phyloP scores from a whole-genome alignment of 2,888 invertebrate species.

The Drosophila planitibia region DNA sequence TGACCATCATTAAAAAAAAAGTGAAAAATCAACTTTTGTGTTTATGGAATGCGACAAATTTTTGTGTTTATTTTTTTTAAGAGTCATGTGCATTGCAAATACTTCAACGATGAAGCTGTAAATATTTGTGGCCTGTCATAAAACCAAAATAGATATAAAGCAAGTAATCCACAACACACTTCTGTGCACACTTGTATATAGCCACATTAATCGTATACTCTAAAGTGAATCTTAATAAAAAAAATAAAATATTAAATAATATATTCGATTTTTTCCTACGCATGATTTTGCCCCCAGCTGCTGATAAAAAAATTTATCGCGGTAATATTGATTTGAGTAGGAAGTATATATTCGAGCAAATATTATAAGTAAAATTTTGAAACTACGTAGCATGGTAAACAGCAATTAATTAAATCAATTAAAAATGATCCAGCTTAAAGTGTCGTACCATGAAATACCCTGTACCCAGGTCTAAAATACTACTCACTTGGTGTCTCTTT shows the following conservation, averaged over 20 bases:
- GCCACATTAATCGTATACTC: background rate
- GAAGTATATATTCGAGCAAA: background rate
- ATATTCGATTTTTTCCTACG: background rate
- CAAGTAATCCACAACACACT: background rate
- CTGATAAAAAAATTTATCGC: background rate
- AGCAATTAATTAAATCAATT: background rate
- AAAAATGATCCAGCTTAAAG: background rate
- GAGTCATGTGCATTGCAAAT: conserved; percentile 39
- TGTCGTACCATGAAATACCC: background rate
- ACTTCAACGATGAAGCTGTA: conserved; percentile 58
- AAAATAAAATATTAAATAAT: background rate
- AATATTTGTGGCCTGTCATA: conserved; percentile 46
- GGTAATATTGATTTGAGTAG: background rate
- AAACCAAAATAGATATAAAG: conserved; percentile 23
- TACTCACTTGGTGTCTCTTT: background rate
- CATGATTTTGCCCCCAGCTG: background rate
- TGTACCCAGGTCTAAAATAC: background rate
- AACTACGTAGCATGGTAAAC: background rate
- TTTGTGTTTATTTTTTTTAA: conserved; percentile 21
- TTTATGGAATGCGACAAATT: conserved; percentile 69
- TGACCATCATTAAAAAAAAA: conserved; percentile 22
- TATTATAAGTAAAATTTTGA: background rate
- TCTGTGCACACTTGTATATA: background rate
- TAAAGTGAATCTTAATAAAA: background rate
- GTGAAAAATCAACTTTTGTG: conserved; percentile 42